Percentiles rank a stretch among this genome's conserved stretches.
phyloP scores from a whole-genome alignment of 2,888 invertebrate genomes.

The Cryptocephalus primarius region DNA sequence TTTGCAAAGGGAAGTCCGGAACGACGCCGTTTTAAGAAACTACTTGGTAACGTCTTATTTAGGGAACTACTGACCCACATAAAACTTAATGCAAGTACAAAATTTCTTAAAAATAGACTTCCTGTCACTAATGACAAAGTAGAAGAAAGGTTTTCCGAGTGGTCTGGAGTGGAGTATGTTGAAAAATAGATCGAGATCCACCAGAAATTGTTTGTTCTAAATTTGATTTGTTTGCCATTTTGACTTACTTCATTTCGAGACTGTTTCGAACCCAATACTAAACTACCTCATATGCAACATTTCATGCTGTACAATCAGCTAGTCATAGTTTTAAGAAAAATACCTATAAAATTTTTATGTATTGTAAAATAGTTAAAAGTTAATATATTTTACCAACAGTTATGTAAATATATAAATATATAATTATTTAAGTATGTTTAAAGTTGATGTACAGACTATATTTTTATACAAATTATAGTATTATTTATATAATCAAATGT shows the following conservation, averaged over 20 bases:
- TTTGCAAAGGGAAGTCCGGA: conserved; percentile 6
- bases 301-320: conserved; percentile 40
- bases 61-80: conserved; percentile 9
- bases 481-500: conserved; percentile 28
- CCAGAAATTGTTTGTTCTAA: not conserved
- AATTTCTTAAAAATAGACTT: conserved; percentile 5
- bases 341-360: conserved; percentile 23
- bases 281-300: conserved; percentile 39
- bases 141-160: no score
- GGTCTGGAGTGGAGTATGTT: no score
- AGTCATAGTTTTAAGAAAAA: conserved; percentile 36
- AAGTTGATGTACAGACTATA: conserved; percentile 33
- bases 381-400: conserved; percentile 23
- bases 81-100: conserved; percentile 9
- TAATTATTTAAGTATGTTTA: conserved; percentile 18
- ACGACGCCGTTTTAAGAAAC: conserved; percentile 5
- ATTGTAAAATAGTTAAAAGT: conserved; percentile 15
- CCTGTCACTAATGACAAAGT: not conserved
- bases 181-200: no score
- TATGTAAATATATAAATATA: conserved; percentile 16
- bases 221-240: not conserved
- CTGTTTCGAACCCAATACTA: not conserved
- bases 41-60: conserved; percentile 9
- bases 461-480: conserved; percentile 38
- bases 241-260: not conserved